Percentiles rank a stretch among this genome's conserved stretches.
Evolutionary conservation across 30 jellyfish, hydroid and myxozoan genomes (phyloP).

Genomic region (Aurelia sp.): DNA sequence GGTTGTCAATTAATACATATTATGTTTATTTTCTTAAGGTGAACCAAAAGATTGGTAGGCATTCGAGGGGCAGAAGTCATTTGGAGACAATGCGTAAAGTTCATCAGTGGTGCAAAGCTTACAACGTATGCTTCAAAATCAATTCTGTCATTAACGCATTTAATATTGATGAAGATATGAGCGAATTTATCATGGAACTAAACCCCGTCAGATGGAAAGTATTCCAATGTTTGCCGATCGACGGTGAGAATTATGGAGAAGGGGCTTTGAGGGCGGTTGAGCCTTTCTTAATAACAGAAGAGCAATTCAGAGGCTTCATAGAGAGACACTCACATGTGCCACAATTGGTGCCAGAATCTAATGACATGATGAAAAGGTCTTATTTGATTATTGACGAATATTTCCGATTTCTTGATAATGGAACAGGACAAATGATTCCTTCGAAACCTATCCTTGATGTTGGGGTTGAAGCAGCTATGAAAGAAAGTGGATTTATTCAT

Average conservation of each 20-base stretch:
- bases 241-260: constrained; percentile 76
- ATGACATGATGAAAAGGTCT: constrained; percentile 69
- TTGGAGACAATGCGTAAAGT: constrained; percentile 61
- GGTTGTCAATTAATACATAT: no score
- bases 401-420: constrained; percentile 76
- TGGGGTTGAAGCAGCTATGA: constrained; percentile 81
- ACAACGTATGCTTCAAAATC: constrained; percentile 52
- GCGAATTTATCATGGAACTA: constrained; percentile 37
- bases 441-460: constrained; percentile 76
- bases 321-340: constrained; percentile 65
- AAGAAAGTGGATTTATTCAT: constrained; percentile 60
- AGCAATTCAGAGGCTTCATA: constrained; percentile 54
- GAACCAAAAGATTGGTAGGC: constrained; percentile 72
- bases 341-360: constrained; percentile 75
- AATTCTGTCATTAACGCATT: constrained; percentile 71
- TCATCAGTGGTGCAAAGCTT: constrained; percentile 60
- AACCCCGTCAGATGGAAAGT: constrained; percentile 78
- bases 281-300: constrained; percentile 54
- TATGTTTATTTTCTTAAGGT: constrained; percentile 1
- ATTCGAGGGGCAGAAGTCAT: constrained; percentile 58
- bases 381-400: constrained; percentile 69
- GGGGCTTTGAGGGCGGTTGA: constrained; percentile 71
- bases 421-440: constrained; percentile 34
- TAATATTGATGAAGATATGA: constrained; percentile 75
- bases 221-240: constrained; percentile 61